Evolutionary conservation across 2,888 invertebrate genomes (phyloP), one percentile per base, ranked within the genome.

Genomic region (Limnephilus marmoratus): DNA sequence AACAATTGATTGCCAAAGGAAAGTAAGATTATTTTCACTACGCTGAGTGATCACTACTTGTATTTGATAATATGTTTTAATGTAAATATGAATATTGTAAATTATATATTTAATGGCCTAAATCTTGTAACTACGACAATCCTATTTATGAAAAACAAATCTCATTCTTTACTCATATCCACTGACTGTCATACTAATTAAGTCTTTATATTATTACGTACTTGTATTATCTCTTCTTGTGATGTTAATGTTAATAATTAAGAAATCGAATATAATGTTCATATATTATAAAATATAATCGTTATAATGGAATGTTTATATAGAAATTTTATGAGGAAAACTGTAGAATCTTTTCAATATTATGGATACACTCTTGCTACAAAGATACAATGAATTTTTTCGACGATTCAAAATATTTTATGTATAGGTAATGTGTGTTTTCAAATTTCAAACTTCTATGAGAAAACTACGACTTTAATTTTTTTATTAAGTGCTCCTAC

Each of bases 81-180:
- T 83, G 80, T 53, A 90, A 68, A 90, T 53, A 90, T 41, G n/a
- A 85, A 41, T 85, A 34, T 37, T 90, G 68, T 85, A 85, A 31
- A 90, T 82, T 45, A 53, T 82, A 34, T 68, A 82, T 82, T 88
- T n/a, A 92, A 93, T 89, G 94, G 94, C 94, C 94, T 94, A 94
- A 92, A 92, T 86, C 90, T 92, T 92, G 94, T 92, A 94, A 94
- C 94, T 93, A 85, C 92, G 94, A 94, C 94, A 94, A 94, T 94
- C 94, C 91, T 92, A 81, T 90, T 85, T 91, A 93, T 91, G 85
- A 41, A 91, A 81, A 92, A 90, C 91, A 92, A 90, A 91, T 90
- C 85, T 81, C 82, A 91, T 93, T 92, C 68, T 85, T 85, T 88
- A 88, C 88, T 88, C 85, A 68, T 90, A 92, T 90, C 93, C 91